phyloP scores from a whole-genome alignment of 2,888 invertebrate species.

The Cryptops parisi region DNA sequence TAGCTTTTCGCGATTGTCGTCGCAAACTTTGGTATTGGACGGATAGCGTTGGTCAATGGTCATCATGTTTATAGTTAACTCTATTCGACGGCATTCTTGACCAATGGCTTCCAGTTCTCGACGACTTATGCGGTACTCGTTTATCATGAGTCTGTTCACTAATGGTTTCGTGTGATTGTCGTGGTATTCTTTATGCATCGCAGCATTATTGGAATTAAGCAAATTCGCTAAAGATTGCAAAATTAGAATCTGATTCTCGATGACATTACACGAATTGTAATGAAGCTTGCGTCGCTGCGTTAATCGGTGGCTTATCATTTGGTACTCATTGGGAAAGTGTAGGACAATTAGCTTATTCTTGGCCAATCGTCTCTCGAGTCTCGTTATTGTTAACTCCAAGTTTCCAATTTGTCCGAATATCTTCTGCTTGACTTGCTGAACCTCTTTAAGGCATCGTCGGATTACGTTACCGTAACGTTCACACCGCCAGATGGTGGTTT shows the following conservation, averaged over 20 bases:
- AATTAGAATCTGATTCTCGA: background rate
- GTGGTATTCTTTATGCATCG: background rate
- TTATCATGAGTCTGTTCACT: background rate
- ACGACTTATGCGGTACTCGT: background rate
- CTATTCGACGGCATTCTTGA: background rate
- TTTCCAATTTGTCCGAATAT: background rate
- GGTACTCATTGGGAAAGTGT: background rate
- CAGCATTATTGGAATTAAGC: too few species aligned
- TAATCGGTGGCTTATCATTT: background rate
- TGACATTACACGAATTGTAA: background rate
- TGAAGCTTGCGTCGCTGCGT: too few species aligned
- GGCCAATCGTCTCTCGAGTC: background rate
- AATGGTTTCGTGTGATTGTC: background rate
- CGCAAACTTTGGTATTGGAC: too few species aligned
- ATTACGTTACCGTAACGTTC: conserved; percentile 42
- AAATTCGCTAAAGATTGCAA: too few species aligned
- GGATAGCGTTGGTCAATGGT: too few species aligned
- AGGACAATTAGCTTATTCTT: too few species aligned
- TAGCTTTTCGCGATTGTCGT: too few species aligned
- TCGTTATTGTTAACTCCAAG: background rate
- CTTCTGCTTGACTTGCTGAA: conserved; percentile 4
- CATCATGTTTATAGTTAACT: too few species aligned
- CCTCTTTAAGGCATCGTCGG: conserved; percentile 21
- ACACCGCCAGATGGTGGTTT: conserved; percentile 42
- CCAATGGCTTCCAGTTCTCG: background rate